Evolutionary conservation across 2,797 vertebrate species (phyloP), one percentile per base, ranked within the genome.

Genomic region (Helostoma temminkii): DNA sequence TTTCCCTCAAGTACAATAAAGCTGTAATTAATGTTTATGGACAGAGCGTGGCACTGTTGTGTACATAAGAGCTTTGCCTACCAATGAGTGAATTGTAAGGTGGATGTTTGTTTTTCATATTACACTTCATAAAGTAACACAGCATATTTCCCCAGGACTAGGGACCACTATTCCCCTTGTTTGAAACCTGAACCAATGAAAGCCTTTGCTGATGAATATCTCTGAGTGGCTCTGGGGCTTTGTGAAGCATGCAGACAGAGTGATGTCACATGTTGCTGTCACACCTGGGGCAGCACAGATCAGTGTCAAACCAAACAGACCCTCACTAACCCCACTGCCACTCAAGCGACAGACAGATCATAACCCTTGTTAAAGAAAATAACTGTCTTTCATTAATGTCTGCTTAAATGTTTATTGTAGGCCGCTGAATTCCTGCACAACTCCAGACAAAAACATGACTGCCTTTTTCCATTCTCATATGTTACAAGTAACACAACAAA

Each of bases 241-340:
- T 84, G 66, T 73, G 48, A 77, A 80, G 80, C 74, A 79, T 82
- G 81, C 79, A 80, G 82, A 83, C 85, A 60, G 74, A 82, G 64
- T 83, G 85, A 88, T 85, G 85, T 90, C 87, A 91, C 82, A 76
- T 80, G 84, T 79, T 78, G 59, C 68, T 71, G 74, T 87, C 82
- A 84, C 82, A 80, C 83, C 73, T 86, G 60, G 72, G 59, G 63
- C 49, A n/a, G 9, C 59, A 80, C 7, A 21, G 81, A 89, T 91
- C 69, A 79, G 66, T 86, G 52, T 86, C 85, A 79, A 81, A 47
- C 76, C 71, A 90, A 86, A 89, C 75, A 83, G 71, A 82, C 77
- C 71, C 84, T 68, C 72, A 60, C 54, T 79, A 66, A 83, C 79
- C 67, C 71, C 59, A 41, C 46, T 60, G 43, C 48, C 59, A 57